phyloP scores from a whole-genome alignment of 2,888 invertebrate genomes.

The Cantharis flavilabris region DNA sequence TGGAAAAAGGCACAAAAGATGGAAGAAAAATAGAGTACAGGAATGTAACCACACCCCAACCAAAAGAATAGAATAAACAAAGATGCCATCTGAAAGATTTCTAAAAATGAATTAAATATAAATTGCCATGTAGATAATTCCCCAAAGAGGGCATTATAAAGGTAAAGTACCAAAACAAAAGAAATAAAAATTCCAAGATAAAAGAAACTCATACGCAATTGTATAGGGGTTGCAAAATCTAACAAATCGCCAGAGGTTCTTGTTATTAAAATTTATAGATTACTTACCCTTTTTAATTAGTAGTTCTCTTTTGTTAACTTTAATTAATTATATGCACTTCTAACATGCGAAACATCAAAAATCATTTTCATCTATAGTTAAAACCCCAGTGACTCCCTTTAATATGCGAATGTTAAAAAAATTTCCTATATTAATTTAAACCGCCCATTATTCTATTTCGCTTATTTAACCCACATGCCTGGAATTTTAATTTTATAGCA shows the following conservation, averaged over 20 bases:
- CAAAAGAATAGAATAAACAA: background rate
- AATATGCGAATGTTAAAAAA: background rate
- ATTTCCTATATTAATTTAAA: background rate
- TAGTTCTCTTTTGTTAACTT: background rate
- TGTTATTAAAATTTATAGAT: background rate
- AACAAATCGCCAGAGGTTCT: background rate
- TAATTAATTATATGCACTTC: background rate
- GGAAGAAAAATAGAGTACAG: background rate
- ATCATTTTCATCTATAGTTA: background rate
- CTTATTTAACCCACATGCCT: background rate
- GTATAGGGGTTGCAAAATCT: background rate
- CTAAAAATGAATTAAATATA: background rate
- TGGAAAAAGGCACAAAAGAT: background rate
- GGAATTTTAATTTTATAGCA: background rate
- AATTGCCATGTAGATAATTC: background rate
- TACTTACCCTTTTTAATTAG: background rate
- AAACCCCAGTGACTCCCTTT: background rate
- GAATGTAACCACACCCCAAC: background rate
- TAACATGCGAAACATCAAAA: background rate
- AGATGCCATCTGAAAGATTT: background rate
- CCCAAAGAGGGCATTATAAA: background rate
- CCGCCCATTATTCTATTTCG: background rate
- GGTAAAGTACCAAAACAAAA: background rate
- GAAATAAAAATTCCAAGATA: background rate
- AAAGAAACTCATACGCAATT: background rate